These are phyloP conservation scores for Sinocyclocheilus anophthalmus DNA, from an alignment of 2,113 vertebrate genomes.

Conservation along the genomic window DNA sequence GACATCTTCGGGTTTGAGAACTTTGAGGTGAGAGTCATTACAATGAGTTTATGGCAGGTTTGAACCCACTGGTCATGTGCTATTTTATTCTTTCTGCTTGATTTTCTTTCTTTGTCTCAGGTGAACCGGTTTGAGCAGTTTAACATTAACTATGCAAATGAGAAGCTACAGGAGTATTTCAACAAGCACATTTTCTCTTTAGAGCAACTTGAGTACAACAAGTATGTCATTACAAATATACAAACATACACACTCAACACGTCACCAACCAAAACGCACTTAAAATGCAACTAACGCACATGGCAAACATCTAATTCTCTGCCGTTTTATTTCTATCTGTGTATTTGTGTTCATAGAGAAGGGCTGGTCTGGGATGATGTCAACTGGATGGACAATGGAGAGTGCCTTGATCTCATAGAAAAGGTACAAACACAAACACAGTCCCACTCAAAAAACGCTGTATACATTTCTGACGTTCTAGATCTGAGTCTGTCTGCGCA, in stretches of 20 bases:
- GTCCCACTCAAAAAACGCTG: neutral
- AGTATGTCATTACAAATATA: constrained; percentile 68
- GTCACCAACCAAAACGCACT: neutral
- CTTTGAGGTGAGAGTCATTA: constrained; percentile 82
- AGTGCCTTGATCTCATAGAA: constrained; percentile 96
- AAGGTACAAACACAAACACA: constrained; percentile 79
- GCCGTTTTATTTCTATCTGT: neutral
- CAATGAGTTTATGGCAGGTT: neutral
- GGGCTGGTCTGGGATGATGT: constrained; percentile 93
- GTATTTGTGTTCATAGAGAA: constrained; percentile 78
- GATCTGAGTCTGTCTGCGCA: neutral
- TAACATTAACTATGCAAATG: constrained; percentile 99
- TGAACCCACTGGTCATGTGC: neutral
- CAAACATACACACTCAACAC: neutral
- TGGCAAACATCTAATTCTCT: neutral
- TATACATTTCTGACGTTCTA: neutral
- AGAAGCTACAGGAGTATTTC: constrained; percentile 99
- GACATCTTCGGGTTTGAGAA: constrained; percentile 99
- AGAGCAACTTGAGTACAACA: constrained; percentile 97
- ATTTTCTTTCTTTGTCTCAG: constrained; percentile 65
- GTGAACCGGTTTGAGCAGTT: constrained; percentile 98
- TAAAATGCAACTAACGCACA: neutral
- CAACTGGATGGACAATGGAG: constrained; percentile 96
- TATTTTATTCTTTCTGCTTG: neutral
- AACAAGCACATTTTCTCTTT: constrained; percentile 99